Conservation (phyloP, 2,113 vertebrate genomes). For the Trogon melanurus region DNA sequence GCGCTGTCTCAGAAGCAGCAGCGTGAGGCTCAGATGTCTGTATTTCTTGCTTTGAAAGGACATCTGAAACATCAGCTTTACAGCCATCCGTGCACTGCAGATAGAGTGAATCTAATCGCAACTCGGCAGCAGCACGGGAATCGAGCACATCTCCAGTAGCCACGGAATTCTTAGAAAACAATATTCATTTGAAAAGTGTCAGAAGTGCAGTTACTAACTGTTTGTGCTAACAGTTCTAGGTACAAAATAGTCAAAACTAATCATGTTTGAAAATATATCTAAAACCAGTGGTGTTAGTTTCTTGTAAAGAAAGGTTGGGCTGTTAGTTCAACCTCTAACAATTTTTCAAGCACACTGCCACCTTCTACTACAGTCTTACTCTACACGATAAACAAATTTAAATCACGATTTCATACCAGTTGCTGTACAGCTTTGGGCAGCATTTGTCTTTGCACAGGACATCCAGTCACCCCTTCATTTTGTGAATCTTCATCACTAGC, state of each 20-base stretch:
- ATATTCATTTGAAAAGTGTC: not conserved
- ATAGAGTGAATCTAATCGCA: conserved; percentile 65
- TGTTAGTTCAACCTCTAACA: not conserved
- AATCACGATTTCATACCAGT: conserved; percentile 62
- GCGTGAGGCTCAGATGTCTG: conserved; percentile 67
- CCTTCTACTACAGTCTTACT: not conserved
- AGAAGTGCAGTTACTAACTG: not conserved
- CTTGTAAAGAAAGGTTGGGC: not conserved
- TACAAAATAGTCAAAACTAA: not conserved
- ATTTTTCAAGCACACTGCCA: not conserved
- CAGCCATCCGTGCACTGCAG: conserved; percentile 14
- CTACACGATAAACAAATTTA: not conserved
- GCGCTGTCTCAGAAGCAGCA: not conserved
- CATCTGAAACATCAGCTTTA: conserved; percentile 29
- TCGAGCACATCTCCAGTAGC: conserved; percentile 38
- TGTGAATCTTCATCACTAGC: conserved; percentile 82
- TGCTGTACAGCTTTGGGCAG: conserved; percentile 71
- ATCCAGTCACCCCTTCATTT: conserved; percentile 70
- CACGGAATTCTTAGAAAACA: conserved; percentile 67
- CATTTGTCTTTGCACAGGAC: conserved; percentile 40
- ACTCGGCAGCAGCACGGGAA: not conserved
- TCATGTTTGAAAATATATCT: not conserved
- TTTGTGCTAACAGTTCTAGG: not conserved
- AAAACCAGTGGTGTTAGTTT: not conserved
- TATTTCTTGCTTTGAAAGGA: conserved; percentile 45